These are phyloP conservation scores for Drosophila tristis DNA, from an alignment of 1,140 invertebrate species.

Conservation along the genomic window DNA sequence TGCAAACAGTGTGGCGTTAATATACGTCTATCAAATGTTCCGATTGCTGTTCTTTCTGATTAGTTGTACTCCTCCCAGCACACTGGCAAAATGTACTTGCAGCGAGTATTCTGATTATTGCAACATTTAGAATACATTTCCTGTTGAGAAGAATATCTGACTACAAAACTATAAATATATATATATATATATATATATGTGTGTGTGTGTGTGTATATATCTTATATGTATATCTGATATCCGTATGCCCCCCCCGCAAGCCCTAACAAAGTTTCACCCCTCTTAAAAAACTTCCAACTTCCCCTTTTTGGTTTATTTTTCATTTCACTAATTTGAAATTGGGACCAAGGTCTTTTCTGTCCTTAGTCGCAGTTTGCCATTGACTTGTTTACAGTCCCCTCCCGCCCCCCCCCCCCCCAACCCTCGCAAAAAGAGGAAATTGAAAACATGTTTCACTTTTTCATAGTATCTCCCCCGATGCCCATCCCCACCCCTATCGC, in stretches of 20 bases:
- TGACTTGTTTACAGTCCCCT: slow-evolving; percentile 42
- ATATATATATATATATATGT: slow-evolving; percentile 17
- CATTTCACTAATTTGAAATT: slow-evolving; percentile 45
- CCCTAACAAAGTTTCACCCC: slow-evolving; percentile 28
- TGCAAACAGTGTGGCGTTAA: slow-evolving; percentile 65
- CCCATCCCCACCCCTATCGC: background rate
- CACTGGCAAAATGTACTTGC: no score
- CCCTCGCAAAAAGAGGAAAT: slow-evolving; percentile 36
- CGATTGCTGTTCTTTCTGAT: slow-evolving; percentile 23
- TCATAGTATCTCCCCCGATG: slow-evolving; percentile 17
- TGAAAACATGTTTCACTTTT: slow-evolving; percentile 67
- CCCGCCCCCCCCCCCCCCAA: slow-evolving; percentile 4
- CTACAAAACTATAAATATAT: slow-evolving; percentile 54
- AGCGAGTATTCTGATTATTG: background rate
- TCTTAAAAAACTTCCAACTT: slow-evolving; percentile 31
- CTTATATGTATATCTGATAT: slow-evolving; percentile 17
- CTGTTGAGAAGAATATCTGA: slow-evolving; percentile 40
- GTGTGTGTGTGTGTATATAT: background rate
- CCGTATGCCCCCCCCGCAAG: slow-evolving; percentile 21
- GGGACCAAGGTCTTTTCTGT: slow-evolving; percentile 54
- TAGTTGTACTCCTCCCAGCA: slow-evolving; percentile 29
- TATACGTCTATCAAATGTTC: slow-evolving; percentile 45
- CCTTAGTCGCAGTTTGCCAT: slow-evolving; percentile 38
- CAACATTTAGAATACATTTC: slow-evolving; percentile 73
- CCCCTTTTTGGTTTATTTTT: slow-evolving; percentile 6